phyloP scores from a whole-genome alignment of 2,113 vertebrate species.

The Eretmochelys imbricata region DNA sequence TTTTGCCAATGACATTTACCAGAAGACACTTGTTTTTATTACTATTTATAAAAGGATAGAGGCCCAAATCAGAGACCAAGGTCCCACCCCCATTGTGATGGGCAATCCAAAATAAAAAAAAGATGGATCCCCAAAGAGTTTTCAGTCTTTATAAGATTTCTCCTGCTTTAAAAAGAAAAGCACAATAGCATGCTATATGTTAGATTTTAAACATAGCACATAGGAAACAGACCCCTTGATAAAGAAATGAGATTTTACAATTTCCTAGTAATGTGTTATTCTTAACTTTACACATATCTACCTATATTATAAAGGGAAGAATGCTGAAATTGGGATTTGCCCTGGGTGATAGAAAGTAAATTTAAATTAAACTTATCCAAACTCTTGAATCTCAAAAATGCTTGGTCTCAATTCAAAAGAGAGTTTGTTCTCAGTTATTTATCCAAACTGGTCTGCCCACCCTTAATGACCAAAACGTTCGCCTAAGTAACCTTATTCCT shows the following conservation, averaged over 20 bases:
- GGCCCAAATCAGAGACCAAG: not conserved
- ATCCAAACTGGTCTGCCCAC: not conserved
- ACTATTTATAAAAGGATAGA: not conserved
- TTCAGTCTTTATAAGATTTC: not conserved
- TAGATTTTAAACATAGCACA: not conserved
- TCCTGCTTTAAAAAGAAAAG: not conserved
- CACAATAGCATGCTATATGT: not conserved
- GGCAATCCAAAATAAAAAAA: not conserved
- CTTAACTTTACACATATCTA: not conserved
- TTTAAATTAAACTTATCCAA: not conserved
- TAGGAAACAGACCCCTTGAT: not conserved
- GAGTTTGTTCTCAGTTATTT: not conserved
- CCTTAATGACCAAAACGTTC: not conserved
- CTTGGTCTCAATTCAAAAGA: not conserved
- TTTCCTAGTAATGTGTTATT: not conserved
- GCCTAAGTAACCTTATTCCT: not conserved
- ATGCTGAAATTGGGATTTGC: not conserved
- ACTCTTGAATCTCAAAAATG: not conserved
- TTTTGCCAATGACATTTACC: not conserved
- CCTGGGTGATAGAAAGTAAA: not conserved
- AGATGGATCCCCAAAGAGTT: not conserved
- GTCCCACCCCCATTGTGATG: not conserved
- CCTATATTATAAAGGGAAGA: not conserved
- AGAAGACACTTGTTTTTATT: not conserved
- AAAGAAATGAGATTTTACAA: not conserved